Evolutionary conservation across 2,888 invertebrate species (phyloP).

Genomic region (Tachina fera): DNA sequence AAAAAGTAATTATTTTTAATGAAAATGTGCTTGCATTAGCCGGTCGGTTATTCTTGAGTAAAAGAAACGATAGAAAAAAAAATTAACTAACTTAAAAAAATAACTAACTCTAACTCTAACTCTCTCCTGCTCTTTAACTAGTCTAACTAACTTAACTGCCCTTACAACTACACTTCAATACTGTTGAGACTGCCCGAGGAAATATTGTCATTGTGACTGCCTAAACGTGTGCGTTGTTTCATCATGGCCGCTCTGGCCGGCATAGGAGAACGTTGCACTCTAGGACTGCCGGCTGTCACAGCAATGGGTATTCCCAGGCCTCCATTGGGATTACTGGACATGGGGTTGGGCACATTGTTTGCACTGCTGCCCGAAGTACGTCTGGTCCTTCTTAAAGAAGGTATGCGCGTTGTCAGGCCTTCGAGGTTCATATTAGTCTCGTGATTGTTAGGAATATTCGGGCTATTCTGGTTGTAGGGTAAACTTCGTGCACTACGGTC

Average conservation of each 20-base stretch:
- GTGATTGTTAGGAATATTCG: slow-evolving; percentile 59
- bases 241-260: slow-evolving; percentile 78
- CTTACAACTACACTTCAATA: slow-evolving; percentile 81
- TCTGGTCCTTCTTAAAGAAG: slow-evolving; percentile 81
- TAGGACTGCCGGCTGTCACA: slow-evolving; percentile 81
- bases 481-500: slow-evolving; percentile 80
- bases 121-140: not conserved
- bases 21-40: not conserved
- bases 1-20: not conserved
- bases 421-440: slow-evolving; percentile 76
- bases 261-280: slow-evolving; percentile 82
- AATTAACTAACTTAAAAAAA: slow-evolving; percentile 42
- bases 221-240: slow-evolving; percentile 81
- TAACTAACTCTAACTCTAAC: not conserved
- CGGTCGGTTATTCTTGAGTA: slow-evolving; percentile 19
- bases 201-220: slow-evolving; percentile 83
- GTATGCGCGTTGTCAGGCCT: slow-evolving; percentile 78
- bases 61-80: slow-evolving; percentile 14
- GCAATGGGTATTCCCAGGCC: slow-evolving; percentile 79
- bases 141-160: not conserved
- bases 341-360: slow-evolving; percentile 70
- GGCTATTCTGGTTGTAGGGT: slow-evolving; percentile 71
- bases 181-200: slow-evolving; percentile 83
- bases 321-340: slow-evolving; percentile 73
- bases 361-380: slow-evolving; percentile 77